These are phyloP conservation scores for Bombylius major DNA, from an alignment of 2,888 invertebrate species.

Conservation along the genomic window DNA sequence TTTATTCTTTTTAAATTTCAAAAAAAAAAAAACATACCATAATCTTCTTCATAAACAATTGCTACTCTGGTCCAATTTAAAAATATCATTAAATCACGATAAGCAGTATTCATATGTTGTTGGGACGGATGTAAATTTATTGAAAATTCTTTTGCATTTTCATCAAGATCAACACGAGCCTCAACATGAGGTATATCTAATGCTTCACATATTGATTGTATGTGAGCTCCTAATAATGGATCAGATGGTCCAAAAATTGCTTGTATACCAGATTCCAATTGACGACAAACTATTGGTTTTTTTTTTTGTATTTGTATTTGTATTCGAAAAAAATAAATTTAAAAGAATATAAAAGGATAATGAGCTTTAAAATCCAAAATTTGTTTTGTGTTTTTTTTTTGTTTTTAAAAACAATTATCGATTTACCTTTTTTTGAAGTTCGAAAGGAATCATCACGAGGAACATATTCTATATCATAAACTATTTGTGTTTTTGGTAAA, in stretches of 20 bases:
- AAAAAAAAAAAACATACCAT: conserved; percentile 41
- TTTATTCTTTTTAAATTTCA: not conserved
- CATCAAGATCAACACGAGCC: conserved; percentile 53
- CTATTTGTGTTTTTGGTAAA: conserved; percentile 72
- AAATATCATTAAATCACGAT: conserved; percentile 73
- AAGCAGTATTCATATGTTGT: conserved; percentile 65
- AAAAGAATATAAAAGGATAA: not conserved
- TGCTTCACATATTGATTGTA: conserved; percentile 79
- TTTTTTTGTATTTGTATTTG: not conserved
- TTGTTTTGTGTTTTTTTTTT: too few relatives aligned
- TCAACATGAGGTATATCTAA: conserved; percentile 85
- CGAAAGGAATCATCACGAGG: conserved; percentile 82
- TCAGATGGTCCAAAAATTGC: conserved; percentile 83
- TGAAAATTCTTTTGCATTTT: conserved; percentile 49
- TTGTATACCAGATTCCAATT: conserved; percentile 73
- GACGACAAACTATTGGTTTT: conserved; percentile 24
- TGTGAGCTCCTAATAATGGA: conserved; percentile 65
- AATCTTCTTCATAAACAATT: conserved; percentile 86
- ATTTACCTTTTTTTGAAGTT: conserved; percentile 76
- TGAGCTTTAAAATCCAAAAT: not conserved
- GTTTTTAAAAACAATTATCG: not conserved
- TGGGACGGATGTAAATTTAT: conserved; percentile 83
- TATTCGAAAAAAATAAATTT: not conserved
- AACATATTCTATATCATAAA: conserved; percentile 88
- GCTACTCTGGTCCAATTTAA: conserved; percentile 90